Percentiles rank a stretch among this genome's conserved stretches.
These are phyloP conservation scores for Chymomyza caudatula DNA, from an alignment of 2,888 invertebrate genomes.

Conservation along the genomic window DNA sequence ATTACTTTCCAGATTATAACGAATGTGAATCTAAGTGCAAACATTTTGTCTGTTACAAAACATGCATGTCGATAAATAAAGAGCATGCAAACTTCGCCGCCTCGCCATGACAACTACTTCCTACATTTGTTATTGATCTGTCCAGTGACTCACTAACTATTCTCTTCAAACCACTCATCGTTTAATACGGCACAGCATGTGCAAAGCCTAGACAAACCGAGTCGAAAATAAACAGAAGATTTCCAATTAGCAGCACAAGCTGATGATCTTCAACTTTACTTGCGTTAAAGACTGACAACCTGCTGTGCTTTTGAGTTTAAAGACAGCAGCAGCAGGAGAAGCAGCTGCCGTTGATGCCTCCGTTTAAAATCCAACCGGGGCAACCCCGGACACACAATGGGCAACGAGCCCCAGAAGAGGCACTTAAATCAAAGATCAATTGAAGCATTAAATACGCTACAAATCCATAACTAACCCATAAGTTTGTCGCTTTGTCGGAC, in stretches of 20 bases:
- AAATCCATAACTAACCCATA: constrained; percentile 27
- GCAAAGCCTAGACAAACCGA: constrained; percentile 1
- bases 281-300: constrained; percentile 37
- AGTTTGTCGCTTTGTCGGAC: neutral
- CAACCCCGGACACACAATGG: neutral
- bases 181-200: constrained; percentile 8
- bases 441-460: constrained; percentile 68
- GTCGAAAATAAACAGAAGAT: constrained; percentile 14
- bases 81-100: neutral
- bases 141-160: neutral
- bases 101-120: neutral
- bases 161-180: neutral
- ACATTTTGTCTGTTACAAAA: too few relatives aligned
- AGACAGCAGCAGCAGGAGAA: neutral
- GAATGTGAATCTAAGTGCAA: too few relatives aligned
- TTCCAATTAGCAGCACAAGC: constrained; percentile 28
- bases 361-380: neutral
- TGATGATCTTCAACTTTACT: constrained; percentile 30
- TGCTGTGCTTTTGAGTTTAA: constrained; percentile 51
- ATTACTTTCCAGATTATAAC: too few relatives aligned
- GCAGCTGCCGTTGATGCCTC: neutral
- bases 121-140: neutral
- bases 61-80: too few relatives aligned
- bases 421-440: constrained; percentile 65
- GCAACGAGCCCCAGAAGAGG: constrained; percentile 19